Conservation (phyloP, 2,888 invertebrate genomes). For the Mythimna vitellina region DNA sequence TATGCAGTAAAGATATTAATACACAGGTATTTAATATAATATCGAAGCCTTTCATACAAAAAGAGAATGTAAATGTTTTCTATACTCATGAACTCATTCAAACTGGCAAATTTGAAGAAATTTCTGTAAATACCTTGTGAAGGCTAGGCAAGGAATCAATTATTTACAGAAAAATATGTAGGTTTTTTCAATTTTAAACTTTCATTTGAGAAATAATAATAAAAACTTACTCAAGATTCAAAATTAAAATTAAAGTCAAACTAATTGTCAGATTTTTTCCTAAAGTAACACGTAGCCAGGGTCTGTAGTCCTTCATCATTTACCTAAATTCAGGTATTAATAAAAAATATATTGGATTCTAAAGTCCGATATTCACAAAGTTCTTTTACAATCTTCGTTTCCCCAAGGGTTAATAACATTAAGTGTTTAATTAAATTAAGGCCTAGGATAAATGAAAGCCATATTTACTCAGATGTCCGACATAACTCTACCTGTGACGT, state of each 20-base stretch:
- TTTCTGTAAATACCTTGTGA: too few species aligned
- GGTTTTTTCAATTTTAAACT: too few species aligned
- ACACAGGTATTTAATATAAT: neutral
- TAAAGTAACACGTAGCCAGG: too few species aligned
- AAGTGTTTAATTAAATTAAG: constrained; percentile 55
- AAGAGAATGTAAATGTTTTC: accelerated
- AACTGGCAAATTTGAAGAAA: neutral
- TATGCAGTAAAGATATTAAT: neutral
- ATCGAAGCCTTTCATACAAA: neutral
- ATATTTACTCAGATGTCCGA: constrained; percentile 43
- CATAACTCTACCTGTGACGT: constrained; percentile 37
- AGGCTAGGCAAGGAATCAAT: too few species aligned
- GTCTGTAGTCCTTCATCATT: neutral
- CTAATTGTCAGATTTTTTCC: too few species aligned
- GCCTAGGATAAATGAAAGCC: constrained; percentile 51
- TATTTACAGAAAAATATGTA: too few species aligned
- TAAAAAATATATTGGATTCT: constrained; percentile 2
- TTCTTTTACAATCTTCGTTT: constrained; percentile 1
- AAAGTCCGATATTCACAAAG: constrained; percentile 2
- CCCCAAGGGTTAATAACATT: constrained; percentile 33
- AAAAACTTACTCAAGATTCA: too few species aligned
- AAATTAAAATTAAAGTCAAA: too few species aligned
- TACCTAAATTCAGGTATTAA: neutral
- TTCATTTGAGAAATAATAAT: too few species aligned
- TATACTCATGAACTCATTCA: neutral